Evolutionary conservation across 2,797 vertebrate species (phyloP).

Genomic region (Sebastes jordani): DNA sequence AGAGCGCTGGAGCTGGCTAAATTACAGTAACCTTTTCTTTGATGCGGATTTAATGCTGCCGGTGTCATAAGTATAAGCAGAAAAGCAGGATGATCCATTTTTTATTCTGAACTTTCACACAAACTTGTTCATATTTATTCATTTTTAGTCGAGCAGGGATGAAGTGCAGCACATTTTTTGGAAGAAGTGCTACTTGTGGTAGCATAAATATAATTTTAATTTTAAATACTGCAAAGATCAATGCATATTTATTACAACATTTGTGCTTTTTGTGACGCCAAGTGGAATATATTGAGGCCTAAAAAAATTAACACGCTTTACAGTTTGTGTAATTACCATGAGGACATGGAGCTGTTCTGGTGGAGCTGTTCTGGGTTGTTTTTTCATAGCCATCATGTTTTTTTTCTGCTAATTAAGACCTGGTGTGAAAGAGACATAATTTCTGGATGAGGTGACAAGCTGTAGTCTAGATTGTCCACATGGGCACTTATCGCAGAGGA

Average conservation of each 20-base stretch:
- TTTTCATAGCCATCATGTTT: background rate
- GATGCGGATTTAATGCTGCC: conserved; percentile 6
- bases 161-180: background rate
- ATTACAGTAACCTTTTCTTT: conserved; percentile 1
- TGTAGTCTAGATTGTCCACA: background rate
- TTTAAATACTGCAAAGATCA: background rate
- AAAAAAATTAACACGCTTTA: background rate
- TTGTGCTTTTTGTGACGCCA: background rate
- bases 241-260: background rate
- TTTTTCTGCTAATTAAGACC: background rate
- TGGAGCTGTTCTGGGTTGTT: background rate
- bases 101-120: background rate
- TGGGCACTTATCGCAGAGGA: background rate
- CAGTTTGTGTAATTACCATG: background rate
- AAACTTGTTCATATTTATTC: background rate
- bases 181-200: background rate
- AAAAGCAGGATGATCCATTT: background rate
- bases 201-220: background rate
- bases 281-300: background rate
- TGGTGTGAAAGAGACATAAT: background rate
- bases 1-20: conserved; percentile 7
- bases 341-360: background rate
- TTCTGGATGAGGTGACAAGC: background rate
- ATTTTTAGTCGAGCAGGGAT: background rate
- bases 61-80: conserved; percentile 1